Base-by-base conservation (phyloP, 2,113 vertebrate species). In the Sminthopsis crassicaudata region DNA sequence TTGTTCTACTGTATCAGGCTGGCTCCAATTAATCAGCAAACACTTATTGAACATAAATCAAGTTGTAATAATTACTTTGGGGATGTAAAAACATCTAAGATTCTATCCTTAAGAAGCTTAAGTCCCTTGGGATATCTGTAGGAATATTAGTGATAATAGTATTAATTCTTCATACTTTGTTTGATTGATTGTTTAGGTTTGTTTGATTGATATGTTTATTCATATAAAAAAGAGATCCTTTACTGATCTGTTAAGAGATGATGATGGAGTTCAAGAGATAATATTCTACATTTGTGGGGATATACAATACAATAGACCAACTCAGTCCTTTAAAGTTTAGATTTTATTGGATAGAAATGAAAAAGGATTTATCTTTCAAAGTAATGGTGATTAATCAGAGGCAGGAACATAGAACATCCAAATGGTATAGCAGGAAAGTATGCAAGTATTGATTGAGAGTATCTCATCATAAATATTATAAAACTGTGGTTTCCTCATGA, bases 311-410 rank as follows among this genome's bases (percentile, higher is more conserved):
- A 92, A 53, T 23, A 94, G 89, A 46, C 30, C 27, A 24, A 90
- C 8, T 0, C 50, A 94, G 91, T 14, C 55, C 90, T 88, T 10
- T 90, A 94, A 92, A 76, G 30, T 19, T 91, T 52, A 96, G 53
- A 30, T 55, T n/a, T 93, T 6, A 51, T 96, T 94, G 96, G 51
- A 30, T 95, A 76, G 42, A 91, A 93, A 22, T 52, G 11, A 84
- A 52, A 22, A 88, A 19, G 89, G 3, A 90, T 91, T 3, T 8
- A 94, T 84, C 92, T 52, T 94, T 92, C n/a, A 92, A 91, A 53
- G 89, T 96, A 93, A 52, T 84, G 51, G 52, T 91, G 76, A 91
- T 54, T 60, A 9, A 54, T 92, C 30, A 89, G 60, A 53, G 24
- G 25, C 52, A 51, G 23, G 36, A 84, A 5, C 67, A 42, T 84